A percentile compares a stretch with the other conserved stretches of the same genome.
phyloP scores from a whole-genome alignment of 37 sponge, comb jelly and placozoan genomes.

The Chondrilla cf. caribensis region DNA sequence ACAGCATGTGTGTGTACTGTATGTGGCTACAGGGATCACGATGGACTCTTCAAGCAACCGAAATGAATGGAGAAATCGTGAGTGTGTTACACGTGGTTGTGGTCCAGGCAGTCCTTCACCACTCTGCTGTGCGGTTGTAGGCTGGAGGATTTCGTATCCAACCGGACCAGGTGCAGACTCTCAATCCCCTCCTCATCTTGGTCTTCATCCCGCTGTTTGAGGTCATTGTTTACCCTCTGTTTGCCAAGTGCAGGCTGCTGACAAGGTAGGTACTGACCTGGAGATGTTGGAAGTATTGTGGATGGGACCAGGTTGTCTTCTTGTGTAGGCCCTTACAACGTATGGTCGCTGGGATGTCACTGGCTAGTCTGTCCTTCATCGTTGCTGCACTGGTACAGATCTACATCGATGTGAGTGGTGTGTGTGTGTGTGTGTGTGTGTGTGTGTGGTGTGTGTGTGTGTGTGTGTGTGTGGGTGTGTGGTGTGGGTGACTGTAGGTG shows the following conservation, averaged over 20 bases:
- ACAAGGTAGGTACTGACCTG: constrained; percentile 44
- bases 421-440: too few species aligned
- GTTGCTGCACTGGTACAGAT: constrained; percentile 86
- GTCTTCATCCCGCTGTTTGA: constrained; percentile 95
- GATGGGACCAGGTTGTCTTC: too few species aligned
- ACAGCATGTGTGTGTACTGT: too few species aligned
- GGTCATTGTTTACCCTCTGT: constrained; percentile 80
- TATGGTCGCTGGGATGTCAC: constrained; percentile 85
- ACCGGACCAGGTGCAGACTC: constrained; percentile 90
- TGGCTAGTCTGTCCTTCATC: constrained; percentile 85
- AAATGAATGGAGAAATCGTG: constrained; percentile 86
- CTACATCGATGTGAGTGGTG: constrained; percentile 39
- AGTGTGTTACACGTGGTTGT: not conserved
- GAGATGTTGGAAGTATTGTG: too few species aligned
- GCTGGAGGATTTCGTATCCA: constrained; percentile 59
- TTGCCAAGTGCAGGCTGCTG: constrained; percentile 58
- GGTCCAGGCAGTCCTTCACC: not conserved
- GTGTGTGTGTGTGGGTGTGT: too few species aligned
- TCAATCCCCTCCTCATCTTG: constrained; percentile 93
- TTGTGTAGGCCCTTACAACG: constrained; percentile 92
- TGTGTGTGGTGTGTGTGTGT: too few species aligned
- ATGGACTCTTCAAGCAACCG: constrained; percentile 92
- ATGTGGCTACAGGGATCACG: constrained; percentile 76
- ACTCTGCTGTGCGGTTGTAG: not conserved
- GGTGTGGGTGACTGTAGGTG: too few species aligned